Evolutionary conservation across 2,888 invertebrate species (phyloP).

Genomic region (Odontothrips loti): DNA sequence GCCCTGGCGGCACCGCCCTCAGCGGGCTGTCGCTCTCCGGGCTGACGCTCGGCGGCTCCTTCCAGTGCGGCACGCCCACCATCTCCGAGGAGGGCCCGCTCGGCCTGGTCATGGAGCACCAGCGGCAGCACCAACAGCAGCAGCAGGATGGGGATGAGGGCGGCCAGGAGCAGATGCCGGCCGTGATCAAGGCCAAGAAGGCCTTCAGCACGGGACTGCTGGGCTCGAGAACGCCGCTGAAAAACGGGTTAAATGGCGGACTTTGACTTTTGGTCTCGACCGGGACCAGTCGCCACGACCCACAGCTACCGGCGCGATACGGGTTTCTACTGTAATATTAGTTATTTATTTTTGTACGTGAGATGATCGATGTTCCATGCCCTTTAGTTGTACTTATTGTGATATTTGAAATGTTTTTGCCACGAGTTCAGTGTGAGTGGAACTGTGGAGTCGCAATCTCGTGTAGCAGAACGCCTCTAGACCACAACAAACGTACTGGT

Average conservation of each 20-base stretch:
- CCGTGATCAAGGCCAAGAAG: neutral
- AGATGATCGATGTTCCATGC: neutral
- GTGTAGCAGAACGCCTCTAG: too few relatives aligned
- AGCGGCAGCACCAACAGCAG: neutral
- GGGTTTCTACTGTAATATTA: neutral
- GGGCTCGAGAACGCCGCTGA: neutral
- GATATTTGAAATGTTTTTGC: neutral
- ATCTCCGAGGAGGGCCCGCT: conserved; percentile 39
- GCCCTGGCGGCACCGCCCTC: neutral
- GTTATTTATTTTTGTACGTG: conserved; percentile 4
- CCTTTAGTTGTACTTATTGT: neutral
- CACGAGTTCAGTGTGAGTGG: neutral
- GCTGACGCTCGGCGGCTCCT: neutral
- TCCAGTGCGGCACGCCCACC: conserved; percentile 28
- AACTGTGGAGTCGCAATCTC: too few relatives aligned
- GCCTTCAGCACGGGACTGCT: conserved; percentile 18
- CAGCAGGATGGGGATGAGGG: neutral
- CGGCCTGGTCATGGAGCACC: neutral
- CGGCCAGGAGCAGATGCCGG: neutral
- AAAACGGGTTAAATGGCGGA: neutral
- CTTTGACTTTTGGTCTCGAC: neutral
- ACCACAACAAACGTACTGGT: neutral
- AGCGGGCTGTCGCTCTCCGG: neutral
- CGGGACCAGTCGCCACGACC: neutral
- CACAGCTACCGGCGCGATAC: neutral